Evolutionary conservation across 2,888 invertebrate species (phyloP).

Genomic region (Drosophila anceps): DNA sequence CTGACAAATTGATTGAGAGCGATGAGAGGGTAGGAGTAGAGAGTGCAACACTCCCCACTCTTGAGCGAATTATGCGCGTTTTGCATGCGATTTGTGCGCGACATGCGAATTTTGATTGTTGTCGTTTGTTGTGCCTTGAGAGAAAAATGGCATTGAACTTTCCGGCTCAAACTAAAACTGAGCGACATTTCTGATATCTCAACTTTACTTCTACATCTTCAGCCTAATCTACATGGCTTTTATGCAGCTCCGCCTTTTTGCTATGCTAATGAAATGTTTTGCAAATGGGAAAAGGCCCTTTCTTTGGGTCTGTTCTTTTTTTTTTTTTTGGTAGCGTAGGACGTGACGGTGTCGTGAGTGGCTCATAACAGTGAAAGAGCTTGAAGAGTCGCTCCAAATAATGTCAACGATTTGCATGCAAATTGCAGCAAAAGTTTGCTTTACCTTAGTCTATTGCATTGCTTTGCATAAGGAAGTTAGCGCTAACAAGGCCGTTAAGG

Average conservation of each 20-base stretch:
- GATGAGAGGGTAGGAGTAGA: neutral
- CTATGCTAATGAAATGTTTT: slow-evolving; percentile 52
- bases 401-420: slow-evolving; percentile 77
- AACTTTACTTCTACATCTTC: slow-evolving; percentile 24
- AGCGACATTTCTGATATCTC: slow-evolving; percentile 18
- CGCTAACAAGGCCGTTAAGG: slow-evolving; percentile 72
- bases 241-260: slow-evolving; percentile 38
- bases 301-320: neutral
- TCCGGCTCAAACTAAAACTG: neutral
- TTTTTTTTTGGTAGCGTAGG: slow-evolving; percentile 53
- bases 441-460: neutral
- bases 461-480: slow-evolving; percentile 65
- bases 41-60: slow-evolving; percentile 5
- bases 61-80: slow-evolving; percentile 55
- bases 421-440: slow-evolving; percentile 51
- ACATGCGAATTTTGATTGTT: slow-evolving; percentile 59
- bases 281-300: slow-evolving; percentile 14
- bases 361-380: slow-evolving; percentile 62
- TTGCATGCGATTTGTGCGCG: slow-evolving; percentile 69
- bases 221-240: slow-evolving; percentile 25
- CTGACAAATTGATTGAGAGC: slow-evolving; percentile 66
- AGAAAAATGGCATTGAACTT: slow-evolving; percentile 65
- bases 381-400: slow-evolving; percentile 45
- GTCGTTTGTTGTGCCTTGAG: slow-evolving; percentile 21
- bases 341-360: slow-evolving; percentile 63